Evolutionary conservation across 2,888 invertebrate genomes (phyloP).

Genomic region (Timema cristinae): DNA sequence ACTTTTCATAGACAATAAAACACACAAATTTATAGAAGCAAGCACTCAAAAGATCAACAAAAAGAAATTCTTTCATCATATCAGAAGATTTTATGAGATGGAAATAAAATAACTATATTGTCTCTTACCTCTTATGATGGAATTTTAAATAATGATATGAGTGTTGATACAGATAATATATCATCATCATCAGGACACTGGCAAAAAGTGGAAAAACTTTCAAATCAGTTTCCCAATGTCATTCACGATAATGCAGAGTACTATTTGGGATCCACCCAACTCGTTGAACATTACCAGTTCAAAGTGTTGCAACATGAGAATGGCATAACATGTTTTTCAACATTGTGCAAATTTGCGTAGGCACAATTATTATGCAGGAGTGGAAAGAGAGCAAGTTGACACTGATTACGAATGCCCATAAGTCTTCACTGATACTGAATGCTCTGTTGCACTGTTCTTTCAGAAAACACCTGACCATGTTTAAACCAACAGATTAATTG

Average conservation of each 20-base stretch:
- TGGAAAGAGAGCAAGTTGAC: slow-evolving; percentile 13
- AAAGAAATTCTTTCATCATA: not conserved
- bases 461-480: not conserved
- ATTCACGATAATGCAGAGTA: not conserved
- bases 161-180: slow-evolving; percentile 5
- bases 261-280: not conserved
- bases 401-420: slow-evolving; percentile 8
- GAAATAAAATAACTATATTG: slow-evolving; percentile 2
- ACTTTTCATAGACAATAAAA: not conserved
- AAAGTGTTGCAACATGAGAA: not conserved
- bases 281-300: not conserved
- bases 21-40: not conserved
- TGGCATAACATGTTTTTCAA: not conserved
- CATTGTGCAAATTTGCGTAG: slow-evolving; percentile 2
- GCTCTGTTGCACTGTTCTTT: not conserved
- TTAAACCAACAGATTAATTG: slow-evolving; percentile 10
- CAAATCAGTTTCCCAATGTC: not conserved
- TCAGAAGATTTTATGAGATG: slow-evolving; percentile 6
- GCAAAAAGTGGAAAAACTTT: slow-evolving; percentile 1
- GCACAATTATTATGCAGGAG: slow-evolving; percentile 10
- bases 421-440: slow-evolving; percentile 11
- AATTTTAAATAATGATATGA: not conserved
- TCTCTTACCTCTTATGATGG: slow-evolving; percentile 1
- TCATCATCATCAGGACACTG: not conserved
- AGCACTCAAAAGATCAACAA: not conserved